Evolutionary conservation across 2,797 vertebrate species (phyloP), one percentile per base, ranked within the genome.

Genomic region (Poecilia velifera): DNA sequence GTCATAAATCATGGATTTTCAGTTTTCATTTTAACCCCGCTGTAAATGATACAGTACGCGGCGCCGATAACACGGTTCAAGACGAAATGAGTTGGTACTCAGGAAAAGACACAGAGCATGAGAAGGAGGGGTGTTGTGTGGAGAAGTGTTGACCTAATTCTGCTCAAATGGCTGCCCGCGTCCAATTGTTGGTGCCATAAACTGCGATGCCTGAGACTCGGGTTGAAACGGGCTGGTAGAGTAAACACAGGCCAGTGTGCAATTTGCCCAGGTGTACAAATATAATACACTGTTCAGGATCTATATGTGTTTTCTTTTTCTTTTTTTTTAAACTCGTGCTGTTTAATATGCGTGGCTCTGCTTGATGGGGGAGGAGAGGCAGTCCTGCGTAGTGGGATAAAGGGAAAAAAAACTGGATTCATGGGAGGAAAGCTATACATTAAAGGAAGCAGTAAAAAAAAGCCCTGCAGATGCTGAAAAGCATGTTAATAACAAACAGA

Each of bases 141-240:
- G 79, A 92, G 91, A 92, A 90, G 90, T 89, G 92, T 92, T 96
- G 95, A 96, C 96, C 95, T 95, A 95, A 93, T 96, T 96, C 89
- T 93, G 90, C 84, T 87, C 85, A 93, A 95, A 95, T 93, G 94
- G 92, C 91, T 88, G 91, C 87, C 94, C 73, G 57, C 93, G 91
- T 90, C 80, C 82, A 87, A 85, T 82, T 81, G 90, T 84, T 86
- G 74, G 78, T 84, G 77, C 83, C 80, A 8, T 74, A 87, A 73
- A 86, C 81, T 92, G 73, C 82, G 84, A 91, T 81, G 84, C 79
- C 64, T 73, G 73, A 87, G 88, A 85, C 81, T 86, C 86, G 82
- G 86, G 28, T 82, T 84, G 83, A 89, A 82, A 77, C 79, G 86
- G 62, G 82, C 62, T 43, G 55, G 59, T 53, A 46, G 70, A 43